A percentile compares a stretch with the other conserved stretches of the same genome.
Conservation (phyloP, 2,797 vertebrate genomes). For the Cacajao melanocephalus region DNA sequence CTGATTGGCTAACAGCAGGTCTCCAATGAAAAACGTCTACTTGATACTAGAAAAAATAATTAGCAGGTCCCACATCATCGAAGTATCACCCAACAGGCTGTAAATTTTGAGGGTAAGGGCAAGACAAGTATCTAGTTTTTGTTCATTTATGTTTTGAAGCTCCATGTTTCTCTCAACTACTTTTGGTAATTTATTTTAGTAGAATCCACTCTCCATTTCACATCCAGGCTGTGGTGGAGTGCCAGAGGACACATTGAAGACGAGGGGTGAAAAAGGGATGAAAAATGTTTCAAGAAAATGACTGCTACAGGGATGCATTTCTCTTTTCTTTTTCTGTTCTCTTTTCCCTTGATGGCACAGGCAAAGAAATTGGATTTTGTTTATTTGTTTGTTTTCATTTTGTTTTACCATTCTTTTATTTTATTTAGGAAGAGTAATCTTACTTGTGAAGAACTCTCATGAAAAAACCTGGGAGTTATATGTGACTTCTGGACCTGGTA, state of each 20-base stretch:
- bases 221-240: neutral
- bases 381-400: neutral
- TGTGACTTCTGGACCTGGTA: neutral
- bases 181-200: neutral
- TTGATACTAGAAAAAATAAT: slow-evolving; percentile 42
- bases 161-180: neutral
- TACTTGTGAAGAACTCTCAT: neutral
- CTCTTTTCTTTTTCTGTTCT: neutral
- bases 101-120: neutral
- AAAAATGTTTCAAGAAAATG: neutral
- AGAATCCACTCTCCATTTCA: neutral
- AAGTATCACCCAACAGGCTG: neutral
- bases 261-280: neutral
- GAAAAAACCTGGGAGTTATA: neutral
- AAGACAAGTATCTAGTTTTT: slow-evolving; percentile 33
- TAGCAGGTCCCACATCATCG: neutral
- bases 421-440: neutral
- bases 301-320: neutral
- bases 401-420: neutral
- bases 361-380: neutral
- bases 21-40: slow-evolving; percentile 57
- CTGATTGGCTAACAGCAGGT: slow-evolving; percentile 75
- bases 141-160: slow-evolving; percentile 19
- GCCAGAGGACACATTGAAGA: neutral
- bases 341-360: neutral